Base-by-base conservation (phyloP, 2,888 invertebrate genomes). In the Camptogramma bilineatum region DNA sequence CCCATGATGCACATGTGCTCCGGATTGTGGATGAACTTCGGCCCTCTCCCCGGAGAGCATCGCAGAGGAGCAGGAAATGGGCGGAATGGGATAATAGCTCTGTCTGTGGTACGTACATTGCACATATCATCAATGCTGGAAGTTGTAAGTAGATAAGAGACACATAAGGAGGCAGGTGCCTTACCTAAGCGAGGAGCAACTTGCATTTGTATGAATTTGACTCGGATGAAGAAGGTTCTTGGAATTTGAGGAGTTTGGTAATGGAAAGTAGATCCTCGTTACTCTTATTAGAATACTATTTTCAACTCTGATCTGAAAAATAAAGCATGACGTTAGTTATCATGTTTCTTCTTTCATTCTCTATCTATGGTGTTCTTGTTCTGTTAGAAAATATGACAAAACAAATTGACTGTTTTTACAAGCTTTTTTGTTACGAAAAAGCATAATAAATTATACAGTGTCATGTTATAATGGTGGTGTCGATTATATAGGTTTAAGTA, bases 391-490 rank as follows among this genome's bases (percentile, higher is more conserved):
- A 39, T 61, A 74, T 75, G 68, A 65, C 63, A 72, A 55, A 60
- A 51, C 51, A 65, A 52, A 65, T 58, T 66, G 28, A 18, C 52
- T 55, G 50, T 59, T 71, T 68, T 66, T 62, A 70, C 48, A 62
- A 70, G 66, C 64, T 73, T 72, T 70, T 69, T 72, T 70, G 31
- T 42, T 18, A 50, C 44, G 51, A 59, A 70, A 70, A 71, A 63
- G 46, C 66, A 70, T 76, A 76, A 71, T 76, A 86, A 87, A 85
- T 85, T 83, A 46, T 66, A 70, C 64, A 79, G 84, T 84, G 77
- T 65, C 67, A 79, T 80, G 77, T 78, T 77, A 78, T 76, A 71
- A 73, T 65, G 52, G 62, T 68, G 67, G 71, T 9, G 50, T 61
- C 57, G 53, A 56, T 61, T 56, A 55, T 51, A 56, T 50, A 52